phyloP scores from a whole-genome alignment of 1,140 invertebrate genomes.

The Propsilocerus akamusi region DNA sequence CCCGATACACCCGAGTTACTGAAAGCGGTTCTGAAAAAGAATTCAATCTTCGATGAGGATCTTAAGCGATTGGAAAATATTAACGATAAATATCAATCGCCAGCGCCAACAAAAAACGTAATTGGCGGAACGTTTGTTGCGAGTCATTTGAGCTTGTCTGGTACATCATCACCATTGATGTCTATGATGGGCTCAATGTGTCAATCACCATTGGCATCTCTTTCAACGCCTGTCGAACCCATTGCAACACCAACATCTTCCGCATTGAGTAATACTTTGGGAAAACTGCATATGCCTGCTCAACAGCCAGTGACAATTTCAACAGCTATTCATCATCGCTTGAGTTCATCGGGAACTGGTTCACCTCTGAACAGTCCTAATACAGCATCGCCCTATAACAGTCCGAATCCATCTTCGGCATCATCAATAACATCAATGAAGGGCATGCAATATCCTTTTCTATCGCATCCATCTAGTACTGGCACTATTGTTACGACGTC shows the following conservation, averaged over 20 bases:
- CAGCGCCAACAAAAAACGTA: slow-evolving; percentile 7
- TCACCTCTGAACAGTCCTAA: slow-evolving; percentile 25
- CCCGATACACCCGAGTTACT: slow-evolving; percentile 86
- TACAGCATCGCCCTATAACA: slow-evolving; percentile 21
- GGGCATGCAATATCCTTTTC: slow-evolving; percentile 63
- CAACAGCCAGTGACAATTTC: background rate
- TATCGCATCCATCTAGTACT: slow-evolving; percentile 41
- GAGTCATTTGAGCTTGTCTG: slow-evolving; percentile 8
- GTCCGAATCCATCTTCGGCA: slow-evolving; percentile 18
- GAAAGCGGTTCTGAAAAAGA: slow-evolving; percentile 75
- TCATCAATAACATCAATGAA: slow-evolving; percentile 21
- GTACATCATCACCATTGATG: slow-evolving; percentile 9
- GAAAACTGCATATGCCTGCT: slow-evolving; percentile 5
- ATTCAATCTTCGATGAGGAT: slow-evolving; percentile 91
- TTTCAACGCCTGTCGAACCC: background rate
- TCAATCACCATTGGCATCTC: slow-evolving; percentile 8
- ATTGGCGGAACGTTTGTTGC: slow-evolving; percentile 8
- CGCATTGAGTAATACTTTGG: background rate
- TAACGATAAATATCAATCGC: slow-evolving; percentile 66
- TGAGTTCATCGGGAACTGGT: slow-evolving; percentile 18
- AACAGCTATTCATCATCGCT: background rate
- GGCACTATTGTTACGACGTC: slow-evolving; percentile 10
- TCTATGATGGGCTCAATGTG: slow-evolving; percentile 11
- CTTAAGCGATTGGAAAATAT: slow-evolving; percentile 80
- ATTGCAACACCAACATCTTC: background rate